Base-by-base conservation (phyloP, 2,113 vertebrate species). In the Anas platyrhynchos region DNA sequence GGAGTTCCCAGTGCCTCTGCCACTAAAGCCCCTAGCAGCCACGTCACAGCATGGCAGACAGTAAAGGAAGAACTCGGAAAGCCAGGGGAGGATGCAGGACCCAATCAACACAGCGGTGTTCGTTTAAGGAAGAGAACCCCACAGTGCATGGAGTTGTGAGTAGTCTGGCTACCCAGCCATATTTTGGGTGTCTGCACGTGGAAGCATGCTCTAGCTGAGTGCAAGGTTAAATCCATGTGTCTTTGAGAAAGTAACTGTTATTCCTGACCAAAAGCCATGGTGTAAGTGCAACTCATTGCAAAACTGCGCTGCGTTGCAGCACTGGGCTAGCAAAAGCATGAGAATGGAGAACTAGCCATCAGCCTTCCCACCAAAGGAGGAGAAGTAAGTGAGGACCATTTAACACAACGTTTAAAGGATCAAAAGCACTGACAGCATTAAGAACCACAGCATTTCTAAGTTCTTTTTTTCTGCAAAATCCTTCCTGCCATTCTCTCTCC, bases 231-330 rank as follows among this genome's bases (percentile, higher is more conserved):
- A 9, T 81, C 73, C n/a, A 26, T 4, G 3, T 8, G 29, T 65
- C 48, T 93, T 66, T 93, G 63, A 88, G 65, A 88, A 86, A 62
- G 46, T 17, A 78, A 88, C 56, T 90, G 66, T 84, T 78, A 16
- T 1, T 90, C 12, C 52, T 84, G 61, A 88, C 52, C 61, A 36
- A 56, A 63, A 88, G 32, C 20, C 75, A 83, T 17, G 75, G 72
- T 41, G 50, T 92, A 59, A 81, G 8, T 52, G 61, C 68, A 41
- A 10, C 62, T 77, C 65, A 44, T 22, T 92, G 80, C 89, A 67
- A 91, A 92, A 88, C 43, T 55, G 3, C 71, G 80, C 66, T 84
- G 69, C 85, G 25, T 79, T 83, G 79, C 77, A 93, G 85, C 80
- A 82, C 4, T 41, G 50, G 14, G 36, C 38, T 71, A 65, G 34